Percentiles rank a stretch among this genome's conserved stretches.
phyloP scores from a whole-genome alignment of 2,888 invertebrate genomes.

The Bombylius discolor region DNA sequence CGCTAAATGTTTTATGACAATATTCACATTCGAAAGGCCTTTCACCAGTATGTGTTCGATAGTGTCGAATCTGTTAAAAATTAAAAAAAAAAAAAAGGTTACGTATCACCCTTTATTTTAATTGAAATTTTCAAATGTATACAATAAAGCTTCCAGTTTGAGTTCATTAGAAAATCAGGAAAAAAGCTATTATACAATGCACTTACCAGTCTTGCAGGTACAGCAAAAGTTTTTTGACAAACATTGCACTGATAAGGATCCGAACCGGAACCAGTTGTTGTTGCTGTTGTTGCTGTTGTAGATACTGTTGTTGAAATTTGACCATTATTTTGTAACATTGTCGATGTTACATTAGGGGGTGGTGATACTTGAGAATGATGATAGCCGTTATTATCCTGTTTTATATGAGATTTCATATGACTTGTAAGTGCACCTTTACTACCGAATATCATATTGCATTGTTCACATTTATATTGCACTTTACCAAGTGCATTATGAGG shows the following conservation, averaged over 20 bases:
- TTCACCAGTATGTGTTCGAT: constrained; percentile 81
- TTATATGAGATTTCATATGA: constrained; percentile 52
- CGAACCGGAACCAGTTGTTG: constrained; percentile 32
- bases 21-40: constrained; percentile 85
- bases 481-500: constrained; percentile 2
- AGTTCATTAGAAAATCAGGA: too few relatives aligned
- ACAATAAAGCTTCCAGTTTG: too few relatives aligned
- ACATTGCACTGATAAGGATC: constrained; percentile 83
- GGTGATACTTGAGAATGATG: constrained; percentile 28
- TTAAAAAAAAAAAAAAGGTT: not conserved
- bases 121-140: too few relatives aligned
- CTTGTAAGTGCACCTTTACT: constrained; percentile 65
- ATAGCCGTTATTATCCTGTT: constrained; percentile 23
- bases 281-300: constrained; percentile 25
- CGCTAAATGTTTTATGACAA: constrained; percentile 84
- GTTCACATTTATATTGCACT: constrained; percentile 48
- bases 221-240: constrained; percentile 81
- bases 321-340: constrained; percentile 10
- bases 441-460: constrained; percentile 61
- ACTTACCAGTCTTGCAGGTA: constrained; percentile 64
- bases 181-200: not conserved
- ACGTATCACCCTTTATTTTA: too few relatives aligned
- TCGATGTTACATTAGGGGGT: constrained; percentile 21
- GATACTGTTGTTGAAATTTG: constrained; percentile 16
- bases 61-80: constrained; percentile 49